Conservation (phyloP, 2,113 vertebrate species). For the Tiliqua scincoides region DNA sequence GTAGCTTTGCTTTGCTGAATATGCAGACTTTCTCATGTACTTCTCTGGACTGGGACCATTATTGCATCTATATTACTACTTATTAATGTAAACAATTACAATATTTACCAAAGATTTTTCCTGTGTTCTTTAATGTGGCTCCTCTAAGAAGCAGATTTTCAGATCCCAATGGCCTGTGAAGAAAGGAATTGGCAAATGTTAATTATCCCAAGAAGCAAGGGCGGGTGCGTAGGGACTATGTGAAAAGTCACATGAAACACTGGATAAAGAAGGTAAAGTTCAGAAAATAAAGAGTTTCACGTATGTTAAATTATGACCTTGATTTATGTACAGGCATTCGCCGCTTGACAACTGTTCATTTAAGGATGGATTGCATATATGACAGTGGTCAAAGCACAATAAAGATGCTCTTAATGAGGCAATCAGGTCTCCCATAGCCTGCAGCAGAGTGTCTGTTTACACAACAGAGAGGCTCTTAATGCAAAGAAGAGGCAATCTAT, state of each 20-base stretch:
- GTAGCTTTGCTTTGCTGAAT: not conserved
- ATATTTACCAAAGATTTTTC: slow-evolving; percentile 90
- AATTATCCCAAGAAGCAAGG: not conserved
- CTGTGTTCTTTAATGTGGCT: slow-evolving; percentile 95
- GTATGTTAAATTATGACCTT: not conserved
- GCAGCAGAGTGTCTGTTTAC: too few relatives aligned
- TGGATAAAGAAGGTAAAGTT: not conserved
- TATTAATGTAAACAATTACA: not conserved
- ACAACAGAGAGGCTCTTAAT: too few relatives aligned
- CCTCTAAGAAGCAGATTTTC: slow-evolving; percentile 96
- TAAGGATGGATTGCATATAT: too few relatives aligned
- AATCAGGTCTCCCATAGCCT: too few relatives aligned
- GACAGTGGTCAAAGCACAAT: too few relatives aligned
- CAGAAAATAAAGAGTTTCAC: not conserved
- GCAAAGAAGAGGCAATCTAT: too few relatives aligned
- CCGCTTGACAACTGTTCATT: too few relatives aligned
- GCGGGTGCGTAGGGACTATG: not conserved
- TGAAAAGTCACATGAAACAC: not conserved
- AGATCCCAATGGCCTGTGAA: slow-evolving; percentile 88
- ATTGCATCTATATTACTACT: not conserved
- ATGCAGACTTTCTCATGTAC: not conserved
- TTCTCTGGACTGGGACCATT: not conserved
- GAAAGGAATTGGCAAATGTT: slow-evolving; percentile 15
- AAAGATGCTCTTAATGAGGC: too few relatives aligned
- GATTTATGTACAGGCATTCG: too few relatives aligned